Conservation (phyloP, 2,888 invertebrate genomes). For the Melipona bicolor region DNA sequence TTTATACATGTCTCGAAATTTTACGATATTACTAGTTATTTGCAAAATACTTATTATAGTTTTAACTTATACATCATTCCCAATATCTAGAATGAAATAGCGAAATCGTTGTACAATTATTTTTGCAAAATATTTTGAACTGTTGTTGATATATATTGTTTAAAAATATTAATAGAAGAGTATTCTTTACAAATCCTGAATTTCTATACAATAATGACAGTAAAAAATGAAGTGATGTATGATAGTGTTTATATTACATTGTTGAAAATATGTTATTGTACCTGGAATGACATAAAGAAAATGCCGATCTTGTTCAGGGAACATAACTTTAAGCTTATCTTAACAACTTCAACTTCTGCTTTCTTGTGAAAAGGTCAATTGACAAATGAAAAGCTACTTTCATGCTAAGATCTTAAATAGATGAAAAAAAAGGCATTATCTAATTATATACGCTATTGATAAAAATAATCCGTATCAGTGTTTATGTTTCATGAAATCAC, state of each 20-base stretch:
- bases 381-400: constrained; percentile 66
- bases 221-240: constrained; percentile 22
- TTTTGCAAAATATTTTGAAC: constrained; percentile 46
- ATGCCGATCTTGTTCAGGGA: constrained; percentile 54
- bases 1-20: constrained; percentile 15
- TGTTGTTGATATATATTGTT: constrained; percentile 42
- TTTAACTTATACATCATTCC: constrained; percentile 26
- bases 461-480: constrained; percentile 31
- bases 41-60: constrained; percentile 20
- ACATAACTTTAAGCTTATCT: constrained; percentile 47
- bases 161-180: constrained; percentile 33
- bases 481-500: constrained; percentile 35
- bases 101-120: constrained; percentile 38
- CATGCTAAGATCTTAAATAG: constrained; percentile 45
- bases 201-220: constrained; percentile 22
- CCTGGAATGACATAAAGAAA: constrained; percentile 53
- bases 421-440: constrained; percentile 12
- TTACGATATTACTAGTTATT: constrained; percentile 21
- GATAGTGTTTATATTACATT: constrained; percentile 54
- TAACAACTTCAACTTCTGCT: constrained; percentile 35
- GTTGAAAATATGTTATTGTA: constrained; percentile 58
- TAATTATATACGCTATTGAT: constrained; percentile 28
- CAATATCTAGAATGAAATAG: constrained; percentile 16
- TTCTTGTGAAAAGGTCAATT: constrained; percentile 45
- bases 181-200: constrained; percentile 47